A percentile compares a stretch with the other conserved stretches of the same genome.
Evolutionary conservation across 2,797 vertebrate species (phyloP).

Genomic region (Catamblyrhynchus diadema): DNA sequence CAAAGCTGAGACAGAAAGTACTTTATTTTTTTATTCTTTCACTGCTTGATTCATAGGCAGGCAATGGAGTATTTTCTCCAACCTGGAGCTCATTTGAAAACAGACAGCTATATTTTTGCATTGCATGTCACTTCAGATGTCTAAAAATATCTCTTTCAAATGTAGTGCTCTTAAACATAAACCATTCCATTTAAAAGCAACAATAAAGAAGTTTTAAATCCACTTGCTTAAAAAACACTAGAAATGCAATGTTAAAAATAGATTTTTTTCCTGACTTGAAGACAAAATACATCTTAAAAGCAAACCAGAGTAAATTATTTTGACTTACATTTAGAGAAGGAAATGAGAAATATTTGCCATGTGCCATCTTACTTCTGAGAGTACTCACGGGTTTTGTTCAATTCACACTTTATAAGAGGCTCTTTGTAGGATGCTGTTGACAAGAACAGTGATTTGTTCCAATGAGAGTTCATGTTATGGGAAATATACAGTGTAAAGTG

Average conservation of each 20-base stretch:
- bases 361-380: background rate
- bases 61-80: background rate
- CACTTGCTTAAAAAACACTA: background rate
- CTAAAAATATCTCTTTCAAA: conserved; percentile 43
- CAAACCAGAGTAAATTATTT: background rate
- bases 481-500: background rate
- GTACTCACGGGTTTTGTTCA: background rate
- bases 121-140: background rate
- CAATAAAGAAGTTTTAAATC: background rate
- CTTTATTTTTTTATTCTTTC: background rate
- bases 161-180: background rate
- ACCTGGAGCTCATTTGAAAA: background rate
- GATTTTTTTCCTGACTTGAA: background rate
- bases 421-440: background rate
- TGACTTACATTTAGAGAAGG: background rate
- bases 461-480: background rate
- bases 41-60: background rate
- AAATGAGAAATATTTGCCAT: background rate
- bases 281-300: background rate
- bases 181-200: background rate
- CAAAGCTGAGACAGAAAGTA: background rate
- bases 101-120: background rate
- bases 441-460: background rate
- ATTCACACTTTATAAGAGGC: background rate
- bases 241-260: background rate